Percentiles rank a stretch among this genome's conserved stretches.
Conservation (phyloP, 2,888 invertebrate species). For the Drosophila longiperda region DNA sequence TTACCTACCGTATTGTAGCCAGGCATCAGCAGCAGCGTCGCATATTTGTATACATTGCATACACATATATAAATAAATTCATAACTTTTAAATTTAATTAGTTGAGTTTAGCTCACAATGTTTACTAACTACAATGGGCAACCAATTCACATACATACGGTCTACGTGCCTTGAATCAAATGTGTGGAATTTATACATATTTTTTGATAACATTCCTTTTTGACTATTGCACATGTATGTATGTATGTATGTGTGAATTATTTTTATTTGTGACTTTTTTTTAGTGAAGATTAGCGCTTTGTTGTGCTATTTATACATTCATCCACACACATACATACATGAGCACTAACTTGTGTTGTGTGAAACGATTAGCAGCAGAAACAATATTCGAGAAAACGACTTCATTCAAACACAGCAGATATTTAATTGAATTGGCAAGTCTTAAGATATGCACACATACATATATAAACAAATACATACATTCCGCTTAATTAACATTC, state of each 20-base stretch:
- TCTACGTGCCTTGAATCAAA: constrained; percentile 46
- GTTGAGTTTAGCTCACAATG: constrained; percentile 23
- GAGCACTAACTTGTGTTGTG: neutral
- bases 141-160: constrained; percentile 3
- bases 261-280: constrained; percentile 5
- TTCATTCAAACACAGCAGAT: neutral
- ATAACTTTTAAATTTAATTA: constrained; percentile 45
- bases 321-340: neutral
- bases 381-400: constrained; percentile 1
- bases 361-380: constrained; percentile 24
- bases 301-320: constrained; percentile 1
- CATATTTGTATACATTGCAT: constrained; percentile 4
- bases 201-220: constrained; percentile 43
- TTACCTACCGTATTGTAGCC: constrained; percentile 35
- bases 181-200: constrained; percentile 30
- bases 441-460: neutral
- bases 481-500: neutral
- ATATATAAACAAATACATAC: neutral
- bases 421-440: constrained; percentile 33
- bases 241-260: constrained; percentile 2
- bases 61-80: constrained; percentile 9
- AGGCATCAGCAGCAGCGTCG: constrained; percentile 3
- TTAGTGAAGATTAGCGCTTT: constrained; percentile 5
- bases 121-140: constrained; percentile 2
- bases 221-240: constrained; percentile 9